phyloP scores from a whole-genome alignment of 2,113 vertebrate species.

The Hemichromis elongatus region DNA sequence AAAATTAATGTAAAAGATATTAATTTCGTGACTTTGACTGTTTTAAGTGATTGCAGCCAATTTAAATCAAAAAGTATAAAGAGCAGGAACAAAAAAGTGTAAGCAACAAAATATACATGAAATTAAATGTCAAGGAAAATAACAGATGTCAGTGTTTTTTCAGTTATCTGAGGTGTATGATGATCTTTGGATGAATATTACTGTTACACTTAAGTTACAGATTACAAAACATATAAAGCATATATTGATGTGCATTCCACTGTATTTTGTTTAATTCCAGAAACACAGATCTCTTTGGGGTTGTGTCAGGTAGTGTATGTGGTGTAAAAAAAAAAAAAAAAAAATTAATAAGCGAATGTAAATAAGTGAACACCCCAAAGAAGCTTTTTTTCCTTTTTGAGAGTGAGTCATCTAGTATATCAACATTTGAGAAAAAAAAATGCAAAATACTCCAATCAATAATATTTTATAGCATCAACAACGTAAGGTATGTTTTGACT shows the following conservation, averaged over 20 bases:
- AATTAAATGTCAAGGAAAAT: neutral
- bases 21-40: neutral
- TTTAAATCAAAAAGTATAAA: neutral
- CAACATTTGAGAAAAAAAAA: neutral
- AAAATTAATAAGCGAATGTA: neutral
- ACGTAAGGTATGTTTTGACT: neutral
- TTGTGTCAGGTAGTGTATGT: accelerated
- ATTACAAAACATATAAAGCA: no score
- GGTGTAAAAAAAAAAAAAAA: neutral
- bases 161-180: neutral
- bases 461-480: neutral
- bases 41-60: accelerated
- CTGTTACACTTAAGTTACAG: no score
- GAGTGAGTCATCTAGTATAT: neutral
- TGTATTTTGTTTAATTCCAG: no score
- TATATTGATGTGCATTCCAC: no score
- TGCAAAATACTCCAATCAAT: neutral
- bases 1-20: neutral
- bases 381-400: neutral
- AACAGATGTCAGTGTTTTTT: accelerated
- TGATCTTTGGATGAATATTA: neutral
- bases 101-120: neutral
- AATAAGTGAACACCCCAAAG: neutral
- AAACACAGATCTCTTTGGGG: no score
- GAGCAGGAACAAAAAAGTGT: accelerated